Evolutionary conservation across 2,797 vertebrate genomes (phyloP).

Genomic region (Silurus aristotelis): DNA sequence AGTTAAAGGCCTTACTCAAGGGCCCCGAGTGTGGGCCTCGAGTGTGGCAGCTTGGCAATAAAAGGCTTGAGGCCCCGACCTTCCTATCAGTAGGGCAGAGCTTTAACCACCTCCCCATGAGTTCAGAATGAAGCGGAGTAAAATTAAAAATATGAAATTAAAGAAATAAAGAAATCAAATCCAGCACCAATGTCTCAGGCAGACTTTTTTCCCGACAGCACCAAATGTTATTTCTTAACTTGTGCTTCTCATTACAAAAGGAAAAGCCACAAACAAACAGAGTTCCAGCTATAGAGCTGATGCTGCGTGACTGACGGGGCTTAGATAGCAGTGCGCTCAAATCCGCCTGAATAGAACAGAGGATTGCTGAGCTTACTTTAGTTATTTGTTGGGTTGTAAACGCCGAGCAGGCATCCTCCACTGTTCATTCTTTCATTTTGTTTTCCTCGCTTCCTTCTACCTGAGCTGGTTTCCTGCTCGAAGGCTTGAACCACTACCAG

Average conservation of each 20-base stretch:
- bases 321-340: slow-evolving; percentile 31
- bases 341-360: slow-evolving; percentile 32
- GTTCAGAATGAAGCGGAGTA: not conserved
- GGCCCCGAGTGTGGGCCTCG: too few relatives aligned
- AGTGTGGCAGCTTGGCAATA: too few relatives aligned
- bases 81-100: too few relatives aligned
- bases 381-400: slow-evolving; percentile 21
- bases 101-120: too few relatives aligned
- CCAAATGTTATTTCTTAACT: slow-evolving; percentile 16
- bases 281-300: slow-evolving; percentile 20
- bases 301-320: slow-evolving; percentile 1
- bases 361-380: slow-evolving; percentile 34
- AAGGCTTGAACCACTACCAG: not conserved
- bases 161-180: too few relatives aligned
- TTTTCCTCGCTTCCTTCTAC: not conserved
- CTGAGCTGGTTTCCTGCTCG: not conserved
- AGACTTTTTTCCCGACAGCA: not conserved
- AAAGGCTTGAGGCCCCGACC: too few relatives aligned
- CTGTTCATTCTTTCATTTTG: not conserved
- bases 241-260: slow-evolving; percentile 9
- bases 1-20: too few relatives aligned
- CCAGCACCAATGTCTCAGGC: not conserved
- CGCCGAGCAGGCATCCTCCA: slow-evolving; percentile 14
- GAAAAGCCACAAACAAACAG: slow-evolving; percentile 15
- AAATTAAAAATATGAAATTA: not conserved